Evolutionary conservation across 2,113 vertebrate species (phyloP).

Genomic region (Struthidea cinerea): DNA sequence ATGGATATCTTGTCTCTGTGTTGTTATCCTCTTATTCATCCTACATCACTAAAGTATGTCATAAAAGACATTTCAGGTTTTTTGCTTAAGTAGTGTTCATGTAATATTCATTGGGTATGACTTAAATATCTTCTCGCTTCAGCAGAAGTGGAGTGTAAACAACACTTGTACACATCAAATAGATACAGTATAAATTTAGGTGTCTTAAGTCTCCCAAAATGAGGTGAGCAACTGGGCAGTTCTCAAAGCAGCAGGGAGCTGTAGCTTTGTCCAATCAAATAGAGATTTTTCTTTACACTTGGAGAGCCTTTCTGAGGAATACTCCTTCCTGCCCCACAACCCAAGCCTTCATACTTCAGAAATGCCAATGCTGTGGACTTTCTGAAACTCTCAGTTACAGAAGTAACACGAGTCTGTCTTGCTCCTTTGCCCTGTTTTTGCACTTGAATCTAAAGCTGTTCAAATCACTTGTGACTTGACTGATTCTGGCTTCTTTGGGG

Average conservation of each 20-base stretch:
- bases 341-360: not conserved
- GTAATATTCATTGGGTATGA: conserved; percentile 10
- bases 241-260: not conserved
- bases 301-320: not conserved
- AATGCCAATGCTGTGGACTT: not conserved
- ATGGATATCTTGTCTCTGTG: not conserved
- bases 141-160: not conserved
- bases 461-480: not conserved
- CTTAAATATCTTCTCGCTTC: not conserved
- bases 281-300: not conserved
- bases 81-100: conserved; percentile 19
- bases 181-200: conserved; percentile 1
- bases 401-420: not conserved
- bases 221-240: not conserved
- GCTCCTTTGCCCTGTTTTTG: not conserved
- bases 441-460: not conserved
- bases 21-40: not conserved
- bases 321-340: not conserved
- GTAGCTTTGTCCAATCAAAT: not conserved
- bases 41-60: conserved; percentile 15
- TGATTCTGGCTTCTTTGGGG: not conserved
- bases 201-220: not conserved
- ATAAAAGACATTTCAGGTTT: not conserved
- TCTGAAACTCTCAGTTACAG: not conserved
- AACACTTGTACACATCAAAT: not conserved